Conservation (phyloP, 1,140 invertebrate species). For the Tetramorium alpestre region DNA sequence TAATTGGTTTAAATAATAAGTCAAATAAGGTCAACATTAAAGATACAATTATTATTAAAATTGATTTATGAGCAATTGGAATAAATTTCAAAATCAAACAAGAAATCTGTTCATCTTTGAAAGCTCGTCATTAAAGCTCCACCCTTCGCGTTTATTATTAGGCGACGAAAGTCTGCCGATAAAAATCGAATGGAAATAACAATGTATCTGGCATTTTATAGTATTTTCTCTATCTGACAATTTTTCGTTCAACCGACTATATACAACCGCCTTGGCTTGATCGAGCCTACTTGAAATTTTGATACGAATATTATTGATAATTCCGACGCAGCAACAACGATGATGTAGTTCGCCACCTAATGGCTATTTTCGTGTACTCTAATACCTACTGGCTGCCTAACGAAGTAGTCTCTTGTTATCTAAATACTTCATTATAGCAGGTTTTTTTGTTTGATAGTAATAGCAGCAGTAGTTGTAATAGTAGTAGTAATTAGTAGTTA, state of each 20-base stretch:
- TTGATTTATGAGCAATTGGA: not conserved
- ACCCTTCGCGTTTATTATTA: slow-evolving; percentile 8
- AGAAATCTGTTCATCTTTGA: slow-evolving; percentile 24
- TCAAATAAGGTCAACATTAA: not conserved
- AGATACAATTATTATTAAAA: slow-evolving; percentile 9
- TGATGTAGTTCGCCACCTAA: slow-evolving; percentile 66
- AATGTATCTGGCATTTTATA: slow-evolving; percentile 38
- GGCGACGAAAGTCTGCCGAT: slow-evolving; percentile 67
- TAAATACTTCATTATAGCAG: slow-evolving; percentile 71
- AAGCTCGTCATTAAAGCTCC: slow-evolving; percentile 43
- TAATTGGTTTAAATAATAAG: slow-evolving; percentile 1
- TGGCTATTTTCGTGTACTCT: slow-evolving; percentile 72
- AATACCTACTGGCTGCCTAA: slow-evolving; percentile 79
- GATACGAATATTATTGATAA: slow-evolving; percentile 68
- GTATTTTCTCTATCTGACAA: slow-evolving; percentile 6
- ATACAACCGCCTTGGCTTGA: slow-evolving; percentile 40
- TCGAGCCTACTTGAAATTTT: slow-evolving; percentile 63
- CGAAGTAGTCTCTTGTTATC: slow-evolving; percentile 74
- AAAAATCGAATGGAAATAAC: slow-evolving; percentile 62
- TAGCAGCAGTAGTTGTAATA: slow-evolving; percentile 62
- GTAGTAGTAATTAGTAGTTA: slow-evolving; percentile 59
- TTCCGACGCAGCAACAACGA: slow-evolving; percentile 53
- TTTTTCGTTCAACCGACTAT: slow-evolving; percentile 26
- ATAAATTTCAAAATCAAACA: not conserved
- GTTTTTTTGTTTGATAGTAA: slow-evolving; percentile 59